Percentiles rank a stretch among this genome's conserved stretches.
These are phyloP conservation scores for Diplazon laetatorius DNA, from an alignment of 2,888 invertebrate genomes.

Conservation along the genomic window DNA sequence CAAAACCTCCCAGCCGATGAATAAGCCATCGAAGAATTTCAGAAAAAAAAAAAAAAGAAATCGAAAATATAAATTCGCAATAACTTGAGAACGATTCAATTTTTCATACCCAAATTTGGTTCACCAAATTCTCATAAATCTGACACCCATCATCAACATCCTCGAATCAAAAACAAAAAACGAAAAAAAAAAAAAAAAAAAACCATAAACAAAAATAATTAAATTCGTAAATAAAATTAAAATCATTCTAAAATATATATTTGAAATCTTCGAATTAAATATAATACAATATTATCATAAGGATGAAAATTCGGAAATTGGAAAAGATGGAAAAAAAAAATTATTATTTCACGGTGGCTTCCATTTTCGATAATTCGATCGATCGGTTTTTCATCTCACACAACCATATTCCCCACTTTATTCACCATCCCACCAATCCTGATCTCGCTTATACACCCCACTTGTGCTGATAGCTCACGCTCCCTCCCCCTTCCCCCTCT, in stretches of 20 bases:
- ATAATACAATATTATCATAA: too few relatives aligned
- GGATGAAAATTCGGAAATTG: too few relatives aligned
- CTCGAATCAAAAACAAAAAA: too few relatives aligned
- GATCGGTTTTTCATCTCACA: conserved; percentile 59
- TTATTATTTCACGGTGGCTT: conserved; percentile 54
- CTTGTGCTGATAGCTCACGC: conserved; percentile 35
- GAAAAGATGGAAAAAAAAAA: too few relatives aligned
- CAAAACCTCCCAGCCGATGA: background rate
- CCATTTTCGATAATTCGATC: conserved; percentile 69
- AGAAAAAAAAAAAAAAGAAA: conserved; percentile 39
- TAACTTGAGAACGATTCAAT: too few relatives aligned
- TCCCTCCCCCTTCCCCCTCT: conserved; percentile 36
- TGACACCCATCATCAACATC: too few relatives aligned
- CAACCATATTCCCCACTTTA: conserved; percentile 35
- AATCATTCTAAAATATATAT: background rate
- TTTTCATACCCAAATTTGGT: too few relatives aligned
- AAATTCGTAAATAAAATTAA: background rate
- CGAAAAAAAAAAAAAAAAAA: too few relatives aligned
- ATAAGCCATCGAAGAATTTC: conserved; percentile 3
- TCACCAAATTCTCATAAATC: too few relatives aligned
- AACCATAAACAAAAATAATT: too few relatives aligned
- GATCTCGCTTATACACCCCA: conserved; percentile 44
- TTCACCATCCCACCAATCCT: conserved; percentile 24
- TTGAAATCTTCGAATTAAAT: too few relatives aligned
- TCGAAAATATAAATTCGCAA: too few relatives aligned